A percentile compares a stretch with the other conserved stretches of the same genome.
phyloP scores from a whole-genome alignment of 1,140 invertebrate species.

The Pantala flavescens region DNA sequence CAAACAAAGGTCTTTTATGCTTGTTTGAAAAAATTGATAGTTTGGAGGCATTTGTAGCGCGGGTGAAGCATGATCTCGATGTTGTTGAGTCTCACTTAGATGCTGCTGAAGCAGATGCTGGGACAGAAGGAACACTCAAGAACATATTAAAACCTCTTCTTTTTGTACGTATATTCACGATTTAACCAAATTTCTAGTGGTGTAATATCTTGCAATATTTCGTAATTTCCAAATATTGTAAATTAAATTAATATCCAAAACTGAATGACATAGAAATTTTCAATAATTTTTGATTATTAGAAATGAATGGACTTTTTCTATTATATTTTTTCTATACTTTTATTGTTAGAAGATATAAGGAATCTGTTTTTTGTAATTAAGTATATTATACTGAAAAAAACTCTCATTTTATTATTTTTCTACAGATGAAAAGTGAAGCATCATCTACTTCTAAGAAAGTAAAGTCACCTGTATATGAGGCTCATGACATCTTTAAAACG shows the following conservation, averaged over 20 bases:
- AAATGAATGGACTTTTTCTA: no score
- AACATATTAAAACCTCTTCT: conserved; percentile 12
- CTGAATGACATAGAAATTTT: no score
- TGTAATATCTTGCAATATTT: no score
- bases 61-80: conserved; percentile 29
- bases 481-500: not conserved
- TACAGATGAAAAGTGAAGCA: not conserved
- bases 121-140: conserved; percentile 28
- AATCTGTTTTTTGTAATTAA: no score
- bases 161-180: not conserved
- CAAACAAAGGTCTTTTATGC: conserved; percentile 26
- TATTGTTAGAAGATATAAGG: no score
- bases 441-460: not conserved
- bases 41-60: conserved; percentile 28
- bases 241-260: no score
- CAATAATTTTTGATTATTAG: no score
- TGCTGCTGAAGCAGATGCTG: conserved; percentile 29
- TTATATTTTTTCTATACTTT: no score
- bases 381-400: no score
- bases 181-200: no score
- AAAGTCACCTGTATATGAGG: not conserved
- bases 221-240: no score
- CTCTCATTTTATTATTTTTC: no score
- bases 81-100: conserved; percentile 30
- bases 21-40: conserved; percentile 30